These are phyloP conservation scores for Stylophora pistillata DNA, from an alignment of 64 coral and sea anemone genomes.

Conservation along the genomic window DNA sequence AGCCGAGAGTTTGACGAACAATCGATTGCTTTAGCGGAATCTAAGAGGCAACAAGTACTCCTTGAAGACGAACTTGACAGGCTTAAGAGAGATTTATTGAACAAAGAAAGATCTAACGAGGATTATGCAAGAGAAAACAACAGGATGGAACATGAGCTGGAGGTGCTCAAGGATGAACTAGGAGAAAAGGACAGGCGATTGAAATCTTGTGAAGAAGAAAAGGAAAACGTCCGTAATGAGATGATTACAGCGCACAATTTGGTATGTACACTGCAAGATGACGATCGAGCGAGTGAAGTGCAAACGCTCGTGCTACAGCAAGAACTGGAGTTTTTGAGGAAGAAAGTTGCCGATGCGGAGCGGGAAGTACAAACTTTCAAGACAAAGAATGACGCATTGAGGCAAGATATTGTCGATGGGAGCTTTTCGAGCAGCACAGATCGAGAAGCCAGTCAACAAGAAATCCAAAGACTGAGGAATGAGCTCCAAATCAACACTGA, in stretches of 20 bases:
- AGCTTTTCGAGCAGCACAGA: background rate
- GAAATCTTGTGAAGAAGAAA: conserved; percentile 65
- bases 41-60: conserved; percentile 26
- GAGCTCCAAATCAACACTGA: conserved; percentile 52
- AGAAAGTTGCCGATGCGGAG: conserved; percentile 60
- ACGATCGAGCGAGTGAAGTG: conserved; percentile 50
- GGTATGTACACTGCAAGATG: conserved; percentile 70
- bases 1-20: conserved; percentile 52
- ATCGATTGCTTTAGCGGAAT: conserved; percentile 15
- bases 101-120: conserved; percentile 47
- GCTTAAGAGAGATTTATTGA: conserved; percentile 24
- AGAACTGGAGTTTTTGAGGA: conserved; percentile 43
- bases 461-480: conserved; percentile 25
- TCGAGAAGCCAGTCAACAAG: conserved; percentile 5
- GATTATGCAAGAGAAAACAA: conserved; percentile 46
- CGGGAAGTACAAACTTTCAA: conserved; percentile 54
- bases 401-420: conserved; percentile 48
- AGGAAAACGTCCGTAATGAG: conserved; percentile 81
- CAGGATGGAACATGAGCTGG: conserved; percentile 16
- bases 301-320: conserved; percentile 53
- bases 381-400: conserved; percentile 46
- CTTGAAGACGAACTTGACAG: conserved; percentile 57
- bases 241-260: conserved; percentile 73
- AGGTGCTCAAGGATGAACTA: conserved; percentile 33
- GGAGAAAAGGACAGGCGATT: conserved; percentile 42